A percentile compares a stretch with the other conserved stretches of the same genome.
phyloP scores from a whole-genome alignment of 1,140 invertebrate species.

The Oreohelix idahoensis region DNA sequence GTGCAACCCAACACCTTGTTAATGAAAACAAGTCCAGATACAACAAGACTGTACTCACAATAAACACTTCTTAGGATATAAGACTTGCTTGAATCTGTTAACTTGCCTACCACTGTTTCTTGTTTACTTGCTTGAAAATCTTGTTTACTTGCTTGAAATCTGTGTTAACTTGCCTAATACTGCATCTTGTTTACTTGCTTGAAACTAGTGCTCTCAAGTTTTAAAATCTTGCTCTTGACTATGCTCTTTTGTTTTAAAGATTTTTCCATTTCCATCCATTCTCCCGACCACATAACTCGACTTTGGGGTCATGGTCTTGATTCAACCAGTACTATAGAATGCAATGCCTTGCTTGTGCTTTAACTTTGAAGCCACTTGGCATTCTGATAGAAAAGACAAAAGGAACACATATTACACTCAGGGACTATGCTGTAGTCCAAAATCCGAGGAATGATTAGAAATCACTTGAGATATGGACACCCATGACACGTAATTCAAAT shows the following conservation, averaged over 20 bases:
- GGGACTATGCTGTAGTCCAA: not conserved
- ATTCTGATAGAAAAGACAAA: conserved; percentile 39
- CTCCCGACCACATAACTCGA: conserved; percentile 30
- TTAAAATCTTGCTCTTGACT: conserved; percentile 24
- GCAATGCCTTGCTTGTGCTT: conserved; percentile 22
- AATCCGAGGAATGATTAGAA: not conserved
- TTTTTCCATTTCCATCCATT: conserved; percentile 17
- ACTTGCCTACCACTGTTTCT: not conserved
- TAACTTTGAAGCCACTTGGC: conserved; percentile 41
- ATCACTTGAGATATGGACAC: no score
- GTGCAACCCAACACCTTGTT: not conserved
- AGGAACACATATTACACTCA: conserved; percentile 6
- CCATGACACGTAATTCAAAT: no score
- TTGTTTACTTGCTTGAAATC: conserved; percentile 22
- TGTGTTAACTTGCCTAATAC: conserved; percentile 11
- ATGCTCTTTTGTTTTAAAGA: conserved; percentile 9
- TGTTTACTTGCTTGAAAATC: conserved; percentile 24
- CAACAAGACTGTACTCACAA: not conserved
- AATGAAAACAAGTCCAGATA: not conserved
- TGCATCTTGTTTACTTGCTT: conserved; percentile 24
- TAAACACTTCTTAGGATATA: conserved; percentile 25
- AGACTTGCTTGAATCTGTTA: conserved; percentile 36
- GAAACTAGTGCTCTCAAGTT: not conserved
- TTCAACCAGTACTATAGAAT: conserved; percentile 17
- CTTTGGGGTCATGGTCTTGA: conserved; percentile 21